phyloP scores from a whole-genome alignment of 1,140 invertebrate genomes.

The Diachasmimorpha longicaudata region DNA sequence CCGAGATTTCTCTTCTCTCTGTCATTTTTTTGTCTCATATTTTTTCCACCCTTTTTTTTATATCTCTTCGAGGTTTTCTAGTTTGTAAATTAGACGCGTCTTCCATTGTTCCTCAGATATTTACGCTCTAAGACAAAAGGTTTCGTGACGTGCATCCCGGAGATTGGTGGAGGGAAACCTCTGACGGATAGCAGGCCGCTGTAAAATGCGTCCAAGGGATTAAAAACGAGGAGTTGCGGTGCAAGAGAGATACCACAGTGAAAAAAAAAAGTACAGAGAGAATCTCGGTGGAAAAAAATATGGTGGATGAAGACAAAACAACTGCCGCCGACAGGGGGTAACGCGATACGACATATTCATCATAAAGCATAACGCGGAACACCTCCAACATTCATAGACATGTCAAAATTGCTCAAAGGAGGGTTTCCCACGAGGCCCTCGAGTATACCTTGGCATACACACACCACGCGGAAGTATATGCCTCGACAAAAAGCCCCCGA shows the following conservation, averaged over 20 bases:
- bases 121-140: conserved; percentile 18
- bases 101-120: conserved; percentile 21
- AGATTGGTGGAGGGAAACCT: background rate
- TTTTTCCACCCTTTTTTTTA: background rate
- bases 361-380: conserved; percentile 58
- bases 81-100: conserved; percentile 19
- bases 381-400: conserved; percentile 49
- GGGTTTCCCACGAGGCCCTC: conserved; percentile 29
- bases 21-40: conserved; percentile 1
- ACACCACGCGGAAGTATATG: conserved; percentile 43
- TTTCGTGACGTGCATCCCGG: conserved; percentile 1
- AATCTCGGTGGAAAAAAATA: conserved; percentile 22
- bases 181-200: background rate
- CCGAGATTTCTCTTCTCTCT: background rate
- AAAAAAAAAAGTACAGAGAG: conserved; percentile 27
- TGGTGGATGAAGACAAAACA: conserved; percentile 28
- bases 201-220: conserved; percentile 6
- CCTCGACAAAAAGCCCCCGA: background rate
- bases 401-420: conserved; percentile 57
- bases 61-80: conserved; percentile 7
- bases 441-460: conserved; percentile 29
- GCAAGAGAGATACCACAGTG: background rate
- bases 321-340: conserved; percentile 40
- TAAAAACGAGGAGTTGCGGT: conserved; percentile 14
- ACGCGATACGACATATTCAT: conserved; percentile 60